These are phyloP conservation scores for Corythornis leucogaster DNA, from an alignment of 2,797 vertebrate genomes.

Conservation along the genomic window DNA sequence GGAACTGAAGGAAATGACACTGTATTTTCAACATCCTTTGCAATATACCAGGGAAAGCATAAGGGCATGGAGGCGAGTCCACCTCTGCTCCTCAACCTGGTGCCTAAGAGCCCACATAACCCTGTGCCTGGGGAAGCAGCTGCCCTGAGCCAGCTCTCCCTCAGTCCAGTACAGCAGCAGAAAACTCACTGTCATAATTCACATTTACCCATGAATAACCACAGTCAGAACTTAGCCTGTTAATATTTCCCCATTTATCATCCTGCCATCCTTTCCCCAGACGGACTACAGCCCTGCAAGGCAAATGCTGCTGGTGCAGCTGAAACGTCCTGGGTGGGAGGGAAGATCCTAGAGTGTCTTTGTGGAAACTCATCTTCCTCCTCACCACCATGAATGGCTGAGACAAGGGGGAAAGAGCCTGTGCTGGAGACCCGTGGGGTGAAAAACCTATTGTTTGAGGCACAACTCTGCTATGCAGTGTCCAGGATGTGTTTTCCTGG, in stretches of 20 bases:
- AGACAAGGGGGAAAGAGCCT: neutral
- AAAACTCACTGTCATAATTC: neutral
- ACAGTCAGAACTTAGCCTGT: neutral
- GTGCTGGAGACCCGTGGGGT: neutral
- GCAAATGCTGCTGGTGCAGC: neutral
- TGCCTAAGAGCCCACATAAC: neutral
- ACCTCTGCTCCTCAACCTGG: neutral
- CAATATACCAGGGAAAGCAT: neutral
- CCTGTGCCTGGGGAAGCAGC: neutral
- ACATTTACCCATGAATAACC: neutral
- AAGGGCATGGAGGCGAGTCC: neutral
- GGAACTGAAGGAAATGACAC: neutral
- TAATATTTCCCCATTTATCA: neutral
- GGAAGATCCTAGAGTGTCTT: neutral
- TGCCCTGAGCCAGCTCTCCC: neutral
- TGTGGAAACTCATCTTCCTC: neutral
- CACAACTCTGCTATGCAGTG: neutral
- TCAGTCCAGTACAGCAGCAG: neutral
- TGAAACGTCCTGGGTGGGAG: neutral
- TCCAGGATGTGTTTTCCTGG: slow-evolving; percentile 14
- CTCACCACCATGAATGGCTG: neutral
- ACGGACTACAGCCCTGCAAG: accelerated
- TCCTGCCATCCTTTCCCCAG: neutral
- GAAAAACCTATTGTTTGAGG: neutral
- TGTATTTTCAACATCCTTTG: neutral